These are phyloP conservation scores for Labrus mixtus DNA, from an alignment of 2,113 vertebrate genomes.

Conservation along the genomic window DNA sequence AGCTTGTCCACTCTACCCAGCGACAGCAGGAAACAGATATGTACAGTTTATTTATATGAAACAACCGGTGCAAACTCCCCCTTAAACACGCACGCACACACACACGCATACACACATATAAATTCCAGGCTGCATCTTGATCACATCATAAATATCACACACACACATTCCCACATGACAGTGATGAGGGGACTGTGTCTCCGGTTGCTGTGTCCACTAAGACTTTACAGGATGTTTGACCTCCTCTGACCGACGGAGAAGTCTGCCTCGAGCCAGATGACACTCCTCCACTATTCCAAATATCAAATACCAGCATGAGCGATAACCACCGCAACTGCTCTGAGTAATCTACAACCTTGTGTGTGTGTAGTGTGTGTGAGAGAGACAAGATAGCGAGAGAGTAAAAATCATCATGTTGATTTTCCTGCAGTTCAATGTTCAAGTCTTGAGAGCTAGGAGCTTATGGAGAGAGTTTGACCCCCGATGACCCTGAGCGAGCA, in stretches of 20 bases:
- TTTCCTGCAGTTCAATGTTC: conserved; percentile 32
- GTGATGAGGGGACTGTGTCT: conserved; percentile 63
- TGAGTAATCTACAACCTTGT: conserved; percentile 8
- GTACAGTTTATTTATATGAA: conserved; percentile 58
- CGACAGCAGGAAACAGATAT: too few species aligned
- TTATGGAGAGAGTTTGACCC: conserved; percentile 33
- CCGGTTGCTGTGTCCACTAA: conserved; percentile 71
- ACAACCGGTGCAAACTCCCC: conserved; percentile 23
- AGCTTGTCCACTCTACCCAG: too few species aligned
- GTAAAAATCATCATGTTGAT: conserved; percentile 20
- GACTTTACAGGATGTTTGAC: conserved; percentile 78
- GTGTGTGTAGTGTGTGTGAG: conserved; percentile 2
- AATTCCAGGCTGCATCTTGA: conserved; percentile 57
- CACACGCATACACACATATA: conserved; percentile 41
- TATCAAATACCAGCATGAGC: conserved; percentile 69
- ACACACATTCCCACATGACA: conserved; percentile 40
- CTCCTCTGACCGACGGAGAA: conserved; percentile 55
- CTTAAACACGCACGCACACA: conserved; percentile 15
- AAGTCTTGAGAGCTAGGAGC: conserved; percentile 33
- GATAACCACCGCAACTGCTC: conserved; percentile 52
- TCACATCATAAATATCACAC: conserved; percentile 67
- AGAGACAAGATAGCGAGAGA: neutral
- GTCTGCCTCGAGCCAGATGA: conserved; percentile 41
- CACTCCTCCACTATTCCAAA: conserved; percentile 68
- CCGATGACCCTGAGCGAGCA: neutral